Evolutionary conservation across 2,888 invertebrate genomes (phyloP).

Genomic region (Cantharis flavilabris): DNA sequence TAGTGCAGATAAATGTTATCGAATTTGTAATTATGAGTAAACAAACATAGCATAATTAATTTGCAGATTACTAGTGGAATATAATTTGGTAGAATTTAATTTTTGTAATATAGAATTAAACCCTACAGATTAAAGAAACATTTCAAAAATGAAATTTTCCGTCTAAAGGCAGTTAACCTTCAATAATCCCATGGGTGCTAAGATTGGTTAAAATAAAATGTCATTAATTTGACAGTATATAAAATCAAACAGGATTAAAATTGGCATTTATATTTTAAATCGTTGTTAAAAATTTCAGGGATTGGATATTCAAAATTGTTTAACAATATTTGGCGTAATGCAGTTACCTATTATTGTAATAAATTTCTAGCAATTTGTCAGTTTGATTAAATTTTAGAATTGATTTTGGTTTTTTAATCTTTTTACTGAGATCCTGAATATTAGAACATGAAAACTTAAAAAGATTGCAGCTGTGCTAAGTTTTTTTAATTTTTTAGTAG

Average conservation of each 20-base stretch:
- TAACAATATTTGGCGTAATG: not conserved
- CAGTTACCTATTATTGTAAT: not conserved
- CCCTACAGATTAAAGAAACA: not conserved
- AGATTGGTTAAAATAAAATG: not conserved
- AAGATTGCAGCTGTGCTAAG: not conserved
- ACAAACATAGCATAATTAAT: too few species aligned
- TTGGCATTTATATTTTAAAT: not conserved
- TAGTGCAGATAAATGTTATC: too few species aligned
- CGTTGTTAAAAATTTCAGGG: not conserved
- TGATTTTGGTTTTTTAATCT: not conserved
- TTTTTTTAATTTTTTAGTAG: not conserved
- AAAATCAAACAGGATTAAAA: not conserved
- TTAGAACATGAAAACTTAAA: not conserved
- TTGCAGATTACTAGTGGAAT: not conserved
- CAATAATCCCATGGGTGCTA: not conserved
- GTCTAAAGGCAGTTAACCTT: not conserved
- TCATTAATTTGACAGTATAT: not conserved
- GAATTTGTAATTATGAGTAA: too few species aligned
- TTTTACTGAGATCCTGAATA: not conserved
- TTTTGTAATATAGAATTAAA: not conserved
- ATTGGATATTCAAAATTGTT: not conserved
- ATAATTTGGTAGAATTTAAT: not conserved
- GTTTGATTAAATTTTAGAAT: slow-evolving; percentile 1
- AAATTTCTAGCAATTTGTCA: not conserved
- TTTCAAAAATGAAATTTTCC: not conserved